Base-by-base conservation (phyloP, 1,140 invertebrate species). In the Heliconius himera region DNA sequence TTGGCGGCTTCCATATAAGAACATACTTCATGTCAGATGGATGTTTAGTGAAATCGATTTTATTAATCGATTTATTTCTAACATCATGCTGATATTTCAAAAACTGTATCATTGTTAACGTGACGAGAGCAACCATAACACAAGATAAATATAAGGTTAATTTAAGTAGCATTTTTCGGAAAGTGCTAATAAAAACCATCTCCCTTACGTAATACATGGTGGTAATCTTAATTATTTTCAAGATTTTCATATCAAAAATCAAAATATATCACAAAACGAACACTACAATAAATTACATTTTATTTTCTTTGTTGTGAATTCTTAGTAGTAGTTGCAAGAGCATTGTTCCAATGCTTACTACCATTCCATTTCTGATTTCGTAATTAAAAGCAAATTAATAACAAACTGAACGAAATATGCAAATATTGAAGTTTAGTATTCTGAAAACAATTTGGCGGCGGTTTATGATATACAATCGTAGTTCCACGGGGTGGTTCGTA, bases 1-100 rank as follows among this genome's bases (percentile, higher is more conserved):
- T 66, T 26, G 60, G 13, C 3, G 22, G 60, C 26, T 66, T 90
- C 90, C 90, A 93, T 73, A 92, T 83, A 8, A 93, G 73, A 66
- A 93, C 87, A 73, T 93, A 90, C 60, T 93, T 93, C 20, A 93
- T 79, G 76, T 92, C 91, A 8, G 90, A 88, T 70, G 83, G 54
- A 72, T 83, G 88, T 75, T 85, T 29, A 66, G 4, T n/a, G 26
- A 29, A 26, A 26, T 66, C 11, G 13, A 66, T 66, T 26, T 16
- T n/a, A 29, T 3, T 29, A 66, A 66, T 66, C 60, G 60, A 16
- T 66, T 16, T 66, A 66, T 26, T 66, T 66, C 22, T 66, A 6
- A 66, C 11, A 29, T 66, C 60, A 29, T 66, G 6, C 4, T 66
- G 33, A 6, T 51, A 73, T 26, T 84, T 49, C 1, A 86, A 74